Conservation (phyloP, 2,888 invertebrate genomes). For the Dascillus cervinus region DNA sequence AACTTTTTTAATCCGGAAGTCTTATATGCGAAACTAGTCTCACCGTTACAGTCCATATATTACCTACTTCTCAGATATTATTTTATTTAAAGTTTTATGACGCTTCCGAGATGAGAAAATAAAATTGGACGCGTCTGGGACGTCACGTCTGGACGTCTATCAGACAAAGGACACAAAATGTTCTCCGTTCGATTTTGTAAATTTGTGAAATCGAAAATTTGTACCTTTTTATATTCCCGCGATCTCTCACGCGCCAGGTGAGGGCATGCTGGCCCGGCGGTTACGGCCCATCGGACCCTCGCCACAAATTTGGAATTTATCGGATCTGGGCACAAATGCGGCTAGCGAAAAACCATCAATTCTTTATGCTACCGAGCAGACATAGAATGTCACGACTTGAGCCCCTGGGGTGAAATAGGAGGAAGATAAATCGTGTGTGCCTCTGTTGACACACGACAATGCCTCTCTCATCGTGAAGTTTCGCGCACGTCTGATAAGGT, state of each 20-base stretch:
- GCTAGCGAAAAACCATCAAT: slow-evolving; percentile 24
- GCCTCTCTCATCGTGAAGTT: slow-evolving; percentile 21
- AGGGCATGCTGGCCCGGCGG: slow-evolving; percentile 23
- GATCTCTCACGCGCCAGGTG: too few relatives aligned
- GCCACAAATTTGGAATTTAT: slow-evolving; percentile 12
- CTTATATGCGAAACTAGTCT: slow-evolving; percentile 11
- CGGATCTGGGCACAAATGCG: slow-evolving; percentile 12
- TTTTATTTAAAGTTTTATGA: too few relatives aligned
- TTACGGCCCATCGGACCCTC: slow-evolving; percentile 17
- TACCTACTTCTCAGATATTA: slow-evolving; percentile 22
- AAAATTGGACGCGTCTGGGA: too few relatives aligned
- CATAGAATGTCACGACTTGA: slow-evolving; percentile 30
- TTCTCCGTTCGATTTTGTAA: too few relatives aligned
- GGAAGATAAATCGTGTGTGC: slow-evolving; percentile 39
- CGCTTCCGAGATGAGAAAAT: too few relatives aligned
- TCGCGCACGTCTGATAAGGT: slow-evolving; percentile 17
- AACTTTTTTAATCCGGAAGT: slow-evolving; percentile 25
- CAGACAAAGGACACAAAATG: too few relatives aligned
- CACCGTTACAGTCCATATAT: slow-evolving; percentile 19
- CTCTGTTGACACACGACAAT: slow-evolving; percentile 40
- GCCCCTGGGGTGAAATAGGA: slow-evolving; percentile 35
- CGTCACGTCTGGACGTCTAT: too few relatives aligned
- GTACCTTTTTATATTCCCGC: too few relatives aligned
- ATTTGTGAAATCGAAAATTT: too few relatives aligned
- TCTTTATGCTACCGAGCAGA: slow-evolving; percentile 26